phyloP scores from a whole-genome alignment of 2,113 vertebrate species.

The Rafetus swinhoei region DNA sequence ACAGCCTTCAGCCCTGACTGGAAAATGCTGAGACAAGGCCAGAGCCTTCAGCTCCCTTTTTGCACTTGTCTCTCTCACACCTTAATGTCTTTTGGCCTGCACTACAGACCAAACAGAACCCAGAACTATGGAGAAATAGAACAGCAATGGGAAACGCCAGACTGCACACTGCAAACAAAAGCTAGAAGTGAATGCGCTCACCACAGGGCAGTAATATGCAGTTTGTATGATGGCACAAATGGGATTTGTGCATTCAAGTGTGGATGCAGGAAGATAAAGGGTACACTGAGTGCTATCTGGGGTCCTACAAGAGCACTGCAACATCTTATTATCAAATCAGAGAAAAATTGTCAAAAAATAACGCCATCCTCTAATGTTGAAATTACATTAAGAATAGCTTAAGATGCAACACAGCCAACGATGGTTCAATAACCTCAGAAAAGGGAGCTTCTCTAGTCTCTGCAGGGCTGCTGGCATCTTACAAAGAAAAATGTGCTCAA shows the following conservation, averaged over 20 bases:
- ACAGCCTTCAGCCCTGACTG: constrained; percentile 22
- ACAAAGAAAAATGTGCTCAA: background rate
- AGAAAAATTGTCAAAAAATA: background rate
- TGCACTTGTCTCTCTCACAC: background rate
- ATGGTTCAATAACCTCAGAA: background rate
- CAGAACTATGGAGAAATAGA: background rate
- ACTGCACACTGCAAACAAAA: background rate
- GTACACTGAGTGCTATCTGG: accelerated
- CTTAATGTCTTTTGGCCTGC: background rate
- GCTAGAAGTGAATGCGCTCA: background rate
- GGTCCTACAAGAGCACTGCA: background rate
- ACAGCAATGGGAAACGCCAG: background rate
- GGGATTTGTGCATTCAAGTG: accelerated
- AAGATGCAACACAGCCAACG: background rate
- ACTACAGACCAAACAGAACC: background rate
- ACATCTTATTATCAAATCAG: background rate
- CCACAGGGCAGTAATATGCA: accelerated
- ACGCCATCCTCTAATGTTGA: background rate
- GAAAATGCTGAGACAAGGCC: constrained; percentile 8
- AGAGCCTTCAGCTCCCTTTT: background rate
- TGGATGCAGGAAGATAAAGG: background rate
- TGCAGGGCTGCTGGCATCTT: background rate
- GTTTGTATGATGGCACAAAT: accelerated
- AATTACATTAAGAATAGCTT: background rate
- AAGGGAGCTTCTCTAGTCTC: accelerated